Base-by-base conservation (phyloP, 2,888 invertebrate species). In the Platycheirus albimanus region DNA sequence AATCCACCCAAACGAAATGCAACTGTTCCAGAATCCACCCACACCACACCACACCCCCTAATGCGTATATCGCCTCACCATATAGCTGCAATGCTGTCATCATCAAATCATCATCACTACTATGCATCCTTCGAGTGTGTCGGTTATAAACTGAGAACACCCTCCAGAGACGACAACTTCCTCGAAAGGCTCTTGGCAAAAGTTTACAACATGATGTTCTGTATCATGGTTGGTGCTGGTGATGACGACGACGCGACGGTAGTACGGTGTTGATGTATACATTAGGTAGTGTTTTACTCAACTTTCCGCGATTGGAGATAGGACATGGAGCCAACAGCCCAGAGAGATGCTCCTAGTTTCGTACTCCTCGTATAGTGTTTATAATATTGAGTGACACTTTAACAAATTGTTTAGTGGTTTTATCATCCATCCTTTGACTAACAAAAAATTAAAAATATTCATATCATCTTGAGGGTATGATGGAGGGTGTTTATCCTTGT, bases 161-260 rank as follows among this genome's bases (percentile, higher is more conserved):
- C 77, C 81, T 70, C 70, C 45, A 52, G 72, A 67, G 36, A 63
- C 54, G 54, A 81, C 66, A 76, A 81, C 81, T 81, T 81, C 76
- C 81, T 77, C 47, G 58, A 76, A 71, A 67, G 52, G 70, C 61
- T 52, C 66, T 76, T 71, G 66, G 71, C n/a, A 66, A 71, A 47
- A 41, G 81, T 41, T 71, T 58, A 51, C 70, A 70, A n/a, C n/a
- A n/a, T n/a, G n/a, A n/a, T n/a, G n/a, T n/a, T n/a, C n/a, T 79
- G 41, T 51, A 20, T 8, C 24, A 3, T 28, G 19, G n/a, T n/a
- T n/a, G n/a, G n/a, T n/a, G n/a, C n/a, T 13, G 13, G 38, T n/a
- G 15, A 6, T n/a, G 61, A 28, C 51, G 49, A 61, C n/a, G n/a
- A n/a, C n/a, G n/a, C n/a, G n/a, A n/a, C n/a, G n/a, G n/a, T n/a